These are phyloP conservation scores for Spilosoma lubricipeda DNA, from an alignment of 2,888 invertebrate genomes.

Conservation along the genomic window DNA sequence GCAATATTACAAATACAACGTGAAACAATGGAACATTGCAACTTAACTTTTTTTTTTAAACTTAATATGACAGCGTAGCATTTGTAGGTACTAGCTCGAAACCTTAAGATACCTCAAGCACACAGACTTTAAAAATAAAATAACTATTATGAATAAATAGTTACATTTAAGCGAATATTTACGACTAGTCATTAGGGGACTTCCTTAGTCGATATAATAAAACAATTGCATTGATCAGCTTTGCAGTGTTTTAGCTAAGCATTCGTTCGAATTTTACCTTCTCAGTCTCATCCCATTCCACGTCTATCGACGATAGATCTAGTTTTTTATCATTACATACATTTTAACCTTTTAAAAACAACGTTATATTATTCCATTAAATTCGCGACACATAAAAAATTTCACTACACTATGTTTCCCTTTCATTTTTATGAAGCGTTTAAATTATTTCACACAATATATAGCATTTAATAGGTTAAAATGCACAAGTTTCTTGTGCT, in stretches of 20 bases:
- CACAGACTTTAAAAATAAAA: conserved; percentile 75
- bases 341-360: conserved; percentile 26
- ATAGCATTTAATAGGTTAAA: conserved; percentile 18
- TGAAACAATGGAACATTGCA: conserved; percentile 83
- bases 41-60: conserved; percentile 75
- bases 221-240: conserved; percentile 60
- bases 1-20: conserved; percentile 86
- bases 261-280: conserved; percentile 50
- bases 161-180: conserved; percentile 55
- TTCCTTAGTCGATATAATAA: conserved; percentile 60
- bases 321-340: conserved; percentile 37
- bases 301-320: conserved; percentile 46
- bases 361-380: conserved; percentile 17
- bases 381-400: conserved; percentile 12
- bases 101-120: conserved; percentile 74
- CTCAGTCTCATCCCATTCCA: conserved; percentile 64
- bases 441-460: conserved; percentile 15
- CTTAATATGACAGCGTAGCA: conserved; percentile 80
- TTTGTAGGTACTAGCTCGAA: conserved; percentile 67
- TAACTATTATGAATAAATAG: conserved; percentile 64
- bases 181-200: conserved; percentile 48
- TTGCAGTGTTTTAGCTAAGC: conserved; percentile 60
- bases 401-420: neutral
- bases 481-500: conserved; percentile 26
- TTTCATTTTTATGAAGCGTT: conserved; percentile 16